Evolutionary conservation across 2,113 vertebrate species (phyloP), one percentile per base, ranked within the genome.

Genomic region (Planiliza haematocheilus): DNA sequence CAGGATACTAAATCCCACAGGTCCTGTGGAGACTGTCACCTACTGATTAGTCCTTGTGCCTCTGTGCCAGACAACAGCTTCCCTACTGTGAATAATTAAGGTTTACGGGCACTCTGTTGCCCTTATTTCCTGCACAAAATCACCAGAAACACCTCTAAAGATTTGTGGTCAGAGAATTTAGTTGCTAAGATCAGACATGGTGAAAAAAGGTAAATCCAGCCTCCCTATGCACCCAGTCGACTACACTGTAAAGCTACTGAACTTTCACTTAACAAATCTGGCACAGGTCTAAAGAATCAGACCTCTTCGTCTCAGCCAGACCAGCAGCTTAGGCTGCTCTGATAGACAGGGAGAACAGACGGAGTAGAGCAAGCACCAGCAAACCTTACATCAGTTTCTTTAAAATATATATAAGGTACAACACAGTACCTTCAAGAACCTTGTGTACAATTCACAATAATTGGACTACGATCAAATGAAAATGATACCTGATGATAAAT

Each of bases 1-100:
- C 48, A 53, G 49, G 59, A 59, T 74, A 59, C 30, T 48, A 50
- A 65, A 58, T 87, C 81, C 80, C 73, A 60, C 1, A 55, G 46
- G 58, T 80, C 42, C 76, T 37, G 20, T 13, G 17, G 49, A 65
- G 61, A 67, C 58, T 85, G 81, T 81, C 87, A 82, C 87, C 77
- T 72, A 56, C 74, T 85, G 78, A 87, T 87, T 82, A 79, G 80
- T 67, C 81, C 49, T 53, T 64, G 64, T 77, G 55, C 79, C 21
- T 81, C 18, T 57, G 74, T 30, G 74, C 57, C 58, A 82, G 83
- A 83, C 82, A 63, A 75, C 21, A 70, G 46, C 62, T 16, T 73
- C 49, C 84, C 82, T 55, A 76, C 85, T 69, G 86, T 79, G 81
- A 72, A 85, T 84, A 85, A 82, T 81, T 85, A 72, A 71, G 83